Evolutionary conservation across 1,140 invertebrate species (phyloP).

Genomic region (Nebria ingens): DNA sequence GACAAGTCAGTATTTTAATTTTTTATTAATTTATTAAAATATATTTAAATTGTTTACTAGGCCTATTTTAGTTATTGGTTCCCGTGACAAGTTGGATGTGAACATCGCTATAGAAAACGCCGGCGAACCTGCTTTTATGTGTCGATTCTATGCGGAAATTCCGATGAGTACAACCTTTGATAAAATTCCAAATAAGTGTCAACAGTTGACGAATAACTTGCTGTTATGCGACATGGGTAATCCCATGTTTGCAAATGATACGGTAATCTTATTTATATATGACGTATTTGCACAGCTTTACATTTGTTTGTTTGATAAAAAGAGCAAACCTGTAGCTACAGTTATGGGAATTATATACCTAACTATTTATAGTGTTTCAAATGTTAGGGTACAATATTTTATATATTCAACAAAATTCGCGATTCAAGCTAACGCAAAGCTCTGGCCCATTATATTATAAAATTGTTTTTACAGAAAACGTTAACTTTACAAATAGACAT

Average conservation of each 20-base stretch:
- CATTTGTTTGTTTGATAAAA: no score
- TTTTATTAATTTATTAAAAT: conserved; percentile 6
- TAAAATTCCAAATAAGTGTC: conserved; percentile 4
- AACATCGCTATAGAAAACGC: conserved; percentile 5
- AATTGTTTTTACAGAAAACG: conserved; percentile 5
- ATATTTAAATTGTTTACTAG: conserved; percentile 13
- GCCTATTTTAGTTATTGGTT: conserved; percentile 5
- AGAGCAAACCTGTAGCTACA: no score
- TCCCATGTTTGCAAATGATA: conserved; percentile 2
- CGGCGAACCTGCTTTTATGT: conserved; percentile 14
- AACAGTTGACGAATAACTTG: not conserved
- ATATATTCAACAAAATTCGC: no score
- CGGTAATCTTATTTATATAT: not conserved
- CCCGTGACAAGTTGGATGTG: not conserved
- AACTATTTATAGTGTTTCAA: no score
- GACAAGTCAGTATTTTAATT: not conserved
- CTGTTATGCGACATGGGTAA: conserved; percentile 9
- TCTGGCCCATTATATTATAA: no score
- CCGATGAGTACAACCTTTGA: not conserved
- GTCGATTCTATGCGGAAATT: not conserved
- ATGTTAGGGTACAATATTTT: no score
- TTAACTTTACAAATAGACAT: not conserved
- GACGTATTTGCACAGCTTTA: no score
- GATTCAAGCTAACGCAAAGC: no score
- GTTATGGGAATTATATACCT: no score